These are phyloP conservation scores for Heliconius erato DNA, from an alignment of 2,888 invertebrate species.

Conservation along the genomic window DNA sequence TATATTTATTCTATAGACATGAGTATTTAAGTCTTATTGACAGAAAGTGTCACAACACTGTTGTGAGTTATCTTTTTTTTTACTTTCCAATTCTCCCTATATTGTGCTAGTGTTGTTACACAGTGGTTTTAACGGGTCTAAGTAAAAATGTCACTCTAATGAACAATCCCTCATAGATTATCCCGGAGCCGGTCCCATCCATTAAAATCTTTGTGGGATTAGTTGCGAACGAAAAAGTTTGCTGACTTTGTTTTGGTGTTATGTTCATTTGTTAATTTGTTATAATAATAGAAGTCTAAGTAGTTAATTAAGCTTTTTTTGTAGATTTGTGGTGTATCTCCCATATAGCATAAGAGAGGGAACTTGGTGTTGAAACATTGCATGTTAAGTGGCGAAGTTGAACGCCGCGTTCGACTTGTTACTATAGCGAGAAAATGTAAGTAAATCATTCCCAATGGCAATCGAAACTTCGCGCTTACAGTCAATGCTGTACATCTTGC, in stretches of 20 bases:
- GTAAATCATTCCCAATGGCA: no score
- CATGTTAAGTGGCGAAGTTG: no score
- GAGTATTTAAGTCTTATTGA: no score
- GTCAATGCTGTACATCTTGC: no score
- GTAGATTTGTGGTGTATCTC: background rate
- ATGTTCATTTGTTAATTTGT: slow-evolving; percentile 9
- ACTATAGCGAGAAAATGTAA: no score
- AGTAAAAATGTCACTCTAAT: slow-evolving; percentile 6
- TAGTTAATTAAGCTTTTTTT: background rate
- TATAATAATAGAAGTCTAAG: background rate
- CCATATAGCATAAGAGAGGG: background rate
- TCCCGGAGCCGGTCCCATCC: slow-evolving; percentile 16
- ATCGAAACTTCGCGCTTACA: no score
- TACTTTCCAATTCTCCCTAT: no score
- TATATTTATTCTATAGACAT: no score
- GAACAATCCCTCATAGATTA: slow-evolving; percentile 23
- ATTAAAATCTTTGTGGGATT: slow-evolving; percentile 10
- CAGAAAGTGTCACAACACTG: no score
- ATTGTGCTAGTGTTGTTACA: background rate
- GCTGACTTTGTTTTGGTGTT: background rate
- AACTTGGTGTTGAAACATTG: background rate
- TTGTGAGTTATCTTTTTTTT: no score
- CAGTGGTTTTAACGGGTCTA: background rate
- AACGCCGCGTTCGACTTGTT: no score
- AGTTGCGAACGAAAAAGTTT: slow-evolving; percentile 11